Base-by-base conservation (phyloP, 2,888 invertebrate species). In the Lithophane semibrunnea region DNA sequence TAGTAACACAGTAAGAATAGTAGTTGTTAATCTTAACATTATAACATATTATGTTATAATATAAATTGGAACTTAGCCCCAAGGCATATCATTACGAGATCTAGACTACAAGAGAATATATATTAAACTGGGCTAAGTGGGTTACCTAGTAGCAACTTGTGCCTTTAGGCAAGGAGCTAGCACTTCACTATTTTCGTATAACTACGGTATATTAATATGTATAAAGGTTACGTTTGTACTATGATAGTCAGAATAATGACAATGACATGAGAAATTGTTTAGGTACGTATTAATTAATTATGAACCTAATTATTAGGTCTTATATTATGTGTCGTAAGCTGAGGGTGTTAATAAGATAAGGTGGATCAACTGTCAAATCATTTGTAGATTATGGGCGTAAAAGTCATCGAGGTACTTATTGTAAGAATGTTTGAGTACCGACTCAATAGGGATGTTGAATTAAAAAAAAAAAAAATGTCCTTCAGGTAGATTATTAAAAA, bases 11-110 rank as follows among this genome's bases (percentile, higher is more conserved):
- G 9, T 47, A 49, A 44, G 37, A 68, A 83, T 8, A 37, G 5
- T 37, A 37, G 4, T 37, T 5, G 5, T 37, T 37, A 37, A 37
- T 37, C 16, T 49, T 16, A 16, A 49, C n/a, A n/a, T n/a, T n/a
- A n/a, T n/a, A n/a, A n/a, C 49, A 52, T 68, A 68, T 72, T 52
- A 47, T 47, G 12, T 24, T 72, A 16, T 29, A 52, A 60, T 21
- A 37, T 67, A 4, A 70, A 64, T 24, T 60, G n/a, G 65, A 65
- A n/a, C 29, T 21, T 13, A 52, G n/a, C 68, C 56, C 47, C 13
- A 37, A 72, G 64, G 21, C 24, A 77, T 82, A 61, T 85, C 67
- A 86, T 86, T 82, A 68, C 52, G 47, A 42, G 77, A 68, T 69
- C 82, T 68, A 69, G 65, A 63, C n/a, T 47, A 75, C 77, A 60